A percentile compares a stretch with the other conserved stretches of the same genome.
Conservation (phyloP, 1,140 invertebrate species). For the Myzus persicae region DNA sequence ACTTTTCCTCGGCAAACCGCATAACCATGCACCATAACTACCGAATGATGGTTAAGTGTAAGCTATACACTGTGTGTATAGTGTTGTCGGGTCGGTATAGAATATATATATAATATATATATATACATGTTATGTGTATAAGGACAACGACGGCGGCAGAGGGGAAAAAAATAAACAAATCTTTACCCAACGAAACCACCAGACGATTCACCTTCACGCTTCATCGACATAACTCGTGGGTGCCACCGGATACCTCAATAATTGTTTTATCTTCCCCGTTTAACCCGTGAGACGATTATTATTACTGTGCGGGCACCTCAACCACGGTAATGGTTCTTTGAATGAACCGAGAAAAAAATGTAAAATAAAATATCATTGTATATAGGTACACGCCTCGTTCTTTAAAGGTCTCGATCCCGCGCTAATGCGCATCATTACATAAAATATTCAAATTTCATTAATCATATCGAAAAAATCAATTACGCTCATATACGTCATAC, state of each 20-base stretch:
- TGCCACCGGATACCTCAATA: constrained; percentile 54
- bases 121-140: background rate
- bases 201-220: constrained; percentile 57
- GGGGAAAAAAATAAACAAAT: constrained; percentile 43
- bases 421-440: background rate
- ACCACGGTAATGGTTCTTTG: background rate
- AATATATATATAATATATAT: background rate
- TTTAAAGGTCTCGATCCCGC: background rate
- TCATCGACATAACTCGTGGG: constrained; percentile 49
- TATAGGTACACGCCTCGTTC: background rate
- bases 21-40: constrained; percentile 53
- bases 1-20: constrained; percentile 34
- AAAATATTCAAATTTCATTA: background rate
- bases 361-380: background rate
- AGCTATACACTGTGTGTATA: background rate
- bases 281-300: constrained; percentile 29
- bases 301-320: background rate
- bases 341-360: background rate
- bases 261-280: constrained; percentile 22
- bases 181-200: constrained; percentile 39
- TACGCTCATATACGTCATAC: background rate
- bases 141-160: background rate
- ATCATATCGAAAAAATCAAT: background rate
- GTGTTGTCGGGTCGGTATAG: background rate
- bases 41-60: background rate